phyloP scores from a whole-genome alignment of 2,797 vertebrate species.

The Geotria australis region DNA sequence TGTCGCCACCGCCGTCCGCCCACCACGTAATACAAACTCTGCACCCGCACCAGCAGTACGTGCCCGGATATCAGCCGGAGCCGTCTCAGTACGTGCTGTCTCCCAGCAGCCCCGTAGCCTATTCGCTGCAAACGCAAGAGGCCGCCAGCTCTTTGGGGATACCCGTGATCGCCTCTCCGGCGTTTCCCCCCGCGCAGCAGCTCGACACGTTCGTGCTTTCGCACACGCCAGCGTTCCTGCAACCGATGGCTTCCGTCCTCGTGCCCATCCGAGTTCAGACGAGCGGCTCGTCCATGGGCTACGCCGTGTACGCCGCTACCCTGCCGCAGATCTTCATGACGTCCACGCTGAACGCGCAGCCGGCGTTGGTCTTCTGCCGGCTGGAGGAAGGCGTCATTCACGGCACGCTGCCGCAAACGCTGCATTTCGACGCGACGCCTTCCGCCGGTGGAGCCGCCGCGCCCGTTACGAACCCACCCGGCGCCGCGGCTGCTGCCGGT shows the following conservation, averaged over 20 bases:
- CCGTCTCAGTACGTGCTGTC: not conserved
- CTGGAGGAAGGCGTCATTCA: constrained; percentile 19
- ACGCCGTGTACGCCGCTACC: constrained; percentile 62
- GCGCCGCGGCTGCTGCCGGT: no score
- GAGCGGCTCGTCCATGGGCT: constrained; percentile 54
- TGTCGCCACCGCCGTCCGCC: no score
- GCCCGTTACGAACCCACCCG: no score
- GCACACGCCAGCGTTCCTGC: not conserved
- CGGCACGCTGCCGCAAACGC: not conserved
- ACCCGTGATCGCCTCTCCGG: not conserved
- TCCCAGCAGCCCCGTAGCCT: not conserved
- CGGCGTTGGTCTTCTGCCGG: constrained; percentile 36
- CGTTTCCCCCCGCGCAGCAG: not conserved
- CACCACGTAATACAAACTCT: no score
- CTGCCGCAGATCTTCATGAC: constrained; percentile 67
- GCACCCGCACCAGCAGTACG: not conserved
- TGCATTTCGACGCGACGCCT: no score
- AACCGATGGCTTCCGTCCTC: constrained; percentile 34
- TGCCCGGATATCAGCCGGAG: not conserved
- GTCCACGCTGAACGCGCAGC: constrained; percentile 21
- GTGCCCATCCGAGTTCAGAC: constrained; percentile 82
- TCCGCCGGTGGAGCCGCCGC: no score
- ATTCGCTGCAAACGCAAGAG: not conserved
- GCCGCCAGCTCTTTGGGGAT: not conserved
- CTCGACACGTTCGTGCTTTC: not conserved